Evolutionary conservation across 2,888 invertebrate species (phyloP).

Genomic region (Chaetogeoica ovagalla): DNA sequence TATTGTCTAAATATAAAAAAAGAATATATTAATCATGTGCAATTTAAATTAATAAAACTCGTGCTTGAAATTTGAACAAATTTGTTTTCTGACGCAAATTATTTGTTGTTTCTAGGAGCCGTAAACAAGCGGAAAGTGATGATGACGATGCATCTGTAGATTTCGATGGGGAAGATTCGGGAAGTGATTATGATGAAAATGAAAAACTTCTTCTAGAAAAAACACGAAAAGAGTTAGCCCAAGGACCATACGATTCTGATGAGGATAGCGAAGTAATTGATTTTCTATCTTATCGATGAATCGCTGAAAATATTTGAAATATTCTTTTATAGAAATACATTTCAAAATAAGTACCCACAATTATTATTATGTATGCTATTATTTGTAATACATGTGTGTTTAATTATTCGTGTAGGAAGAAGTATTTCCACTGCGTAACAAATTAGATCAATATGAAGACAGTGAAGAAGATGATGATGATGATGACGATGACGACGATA

Average conservation of each 20-base stretch:
- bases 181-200: slow-evolving; percentile 71
- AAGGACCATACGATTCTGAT: slow-evolving; percentile 53
- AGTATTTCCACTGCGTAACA: slow-evolving; percentile 62
- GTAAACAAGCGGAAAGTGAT: slow-evolving; percentile 22
- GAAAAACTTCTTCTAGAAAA: slow-evolving; percentile 62
- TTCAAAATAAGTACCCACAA: too few relatives aligned
- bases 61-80: too few relatives aligned
- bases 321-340: not conserved
- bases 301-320: too few relatives aligned
- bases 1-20: too few relatives aligned
- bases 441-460: slow-evolving; percentile 57
- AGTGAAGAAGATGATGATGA: slow-evolving; percentile 62
- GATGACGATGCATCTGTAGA: slow-evolving; percentile 58
- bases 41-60: not conserved
- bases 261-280: slow-evolving; percentile 29
- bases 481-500: slow-evolving; percentile 61
- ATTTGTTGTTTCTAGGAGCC: slow-evolving; percentile 5
- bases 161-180: slow-evolving; percentile 72
- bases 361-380: too few relatives aligned
- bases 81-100: not conserved
- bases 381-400: too few relatives aligned
- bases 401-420: slow-evolving; percentile 61
- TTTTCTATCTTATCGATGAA: not conserved
- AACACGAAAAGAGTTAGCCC: slow-evolving; percentile 51
- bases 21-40: too few relatives aligned